Conservation (phyloP, 1,140 invertebrate species). For the Drosophila jambulina region DNA sequence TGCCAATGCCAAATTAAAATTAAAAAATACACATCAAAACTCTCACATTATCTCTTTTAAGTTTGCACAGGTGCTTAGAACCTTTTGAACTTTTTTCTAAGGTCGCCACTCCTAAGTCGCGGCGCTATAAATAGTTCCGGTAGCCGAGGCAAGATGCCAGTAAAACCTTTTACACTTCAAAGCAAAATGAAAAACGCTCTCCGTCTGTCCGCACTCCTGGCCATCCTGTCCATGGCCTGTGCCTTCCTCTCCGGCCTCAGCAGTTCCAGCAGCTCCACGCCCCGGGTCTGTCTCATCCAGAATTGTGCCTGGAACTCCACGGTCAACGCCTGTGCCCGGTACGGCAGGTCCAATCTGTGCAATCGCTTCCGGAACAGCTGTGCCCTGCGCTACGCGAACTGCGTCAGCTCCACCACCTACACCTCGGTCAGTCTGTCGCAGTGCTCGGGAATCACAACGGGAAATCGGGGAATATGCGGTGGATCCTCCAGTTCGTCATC, state of each 20-base stretch:
- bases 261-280: conserved; percentile 11
- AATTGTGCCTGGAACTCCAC: conserved; percentile 37
- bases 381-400: conserved; percentile 45
- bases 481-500: conserved; percentile 31
- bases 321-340: conserved; percentile 49
- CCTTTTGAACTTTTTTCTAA: conserved; percentile 5
- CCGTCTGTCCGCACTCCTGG: conserved; percentile 29
- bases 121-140: conserved; percentile 41
- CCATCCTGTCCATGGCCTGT: conserved; percentile 12
- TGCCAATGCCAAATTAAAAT: conserved; percentile 32
- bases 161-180: conserved; percentile 1
- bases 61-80: conserved; percentile 30
- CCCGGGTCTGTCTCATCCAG: conserved; percentile 46
- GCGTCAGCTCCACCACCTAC: conserved; percentile 31
- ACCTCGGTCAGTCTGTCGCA: conserved; percentile 30
- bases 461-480: conserved; percentile 38
- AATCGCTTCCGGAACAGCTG: conserved; percentile 62
- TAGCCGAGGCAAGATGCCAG: neutral
- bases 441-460: conserved; percentile 46
- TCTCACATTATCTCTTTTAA: neutral
- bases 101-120: neutral
- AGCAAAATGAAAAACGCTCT: conserved; percentile 45
- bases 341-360: conserved; percentile 67
- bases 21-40: neutral
- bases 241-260: neutral